Conservation (phyloP, 2,797 vertebrate genomes). For the Platalea minor region DNA sequence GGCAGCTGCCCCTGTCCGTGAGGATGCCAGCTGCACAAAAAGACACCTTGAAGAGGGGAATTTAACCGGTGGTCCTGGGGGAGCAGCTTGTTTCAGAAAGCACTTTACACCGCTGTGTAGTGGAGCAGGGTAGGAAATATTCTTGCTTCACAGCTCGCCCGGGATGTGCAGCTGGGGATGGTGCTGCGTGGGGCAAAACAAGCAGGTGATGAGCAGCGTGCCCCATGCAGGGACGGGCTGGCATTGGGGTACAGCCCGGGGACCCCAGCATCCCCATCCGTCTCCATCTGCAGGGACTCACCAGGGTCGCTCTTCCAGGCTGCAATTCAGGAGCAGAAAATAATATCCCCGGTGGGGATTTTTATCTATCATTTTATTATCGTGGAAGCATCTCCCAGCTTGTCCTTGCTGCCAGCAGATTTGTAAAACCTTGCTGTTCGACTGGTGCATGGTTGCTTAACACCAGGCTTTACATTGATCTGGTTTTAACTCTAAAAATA, state of each 20-base stretch:
- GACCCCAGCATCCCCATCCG: not conserved
- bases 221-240: not conserved
- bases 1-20: not conserved
- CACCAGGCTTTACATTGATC: not conserved
- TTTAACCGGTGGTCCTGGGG: not conserved
- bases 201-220: no score
- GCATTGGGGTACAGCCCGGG: not conserved
- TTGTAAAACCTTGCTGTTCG: not conserved
- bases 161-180: not conserved
- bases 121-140: not conserved
- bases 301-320: not conserved
- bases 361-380: not conserved
- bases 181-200: not conserved
- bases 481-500: not conserved
- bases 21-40: not conserved
- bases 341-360: fast-evolving
- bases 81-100: not conserved
- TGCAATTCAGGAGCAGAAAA: not conserved
- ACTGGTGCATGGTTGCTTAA: not conserved
- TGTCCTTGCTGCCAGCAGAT: not conserved
- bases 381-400: not conserved
- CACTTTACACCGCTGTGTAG: not conserved
- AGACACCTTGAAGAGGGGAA: not conserved
- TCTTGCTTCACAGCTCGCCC: not conserved
- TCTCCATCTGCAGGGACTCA: not conserved